Conservation (phyloP, 2,113 vertebrate species). For the Podilymbus podiceps region DNA sequence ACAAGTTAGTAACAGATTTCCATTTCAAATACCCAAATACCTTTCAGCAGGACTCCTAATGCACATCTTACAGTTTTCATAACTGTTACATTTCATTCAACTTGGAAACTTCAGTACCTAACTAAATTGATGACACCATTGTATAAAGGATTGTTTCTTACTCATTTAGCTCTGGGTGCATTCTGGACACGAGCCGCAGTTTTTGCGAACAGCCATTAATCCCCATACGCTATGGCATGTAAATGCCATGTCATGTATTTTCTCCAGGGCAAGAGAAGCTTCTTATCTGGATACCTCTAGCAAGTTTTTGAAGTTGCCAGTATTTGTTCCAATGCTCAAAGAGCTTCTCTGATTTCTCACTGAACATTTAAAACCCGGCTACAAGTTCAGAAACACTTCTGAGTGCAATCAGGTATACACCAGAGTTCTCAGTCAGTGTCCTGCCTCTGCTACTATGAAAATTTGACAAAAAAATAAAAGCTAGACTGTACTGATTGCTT, state of each 20-base stretch:
- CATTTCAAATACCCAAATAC: not conserved
- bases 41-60: not conserved
- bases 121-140: not conserved
- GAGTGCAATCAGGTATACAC: not conserved
- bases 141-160: not conserved
- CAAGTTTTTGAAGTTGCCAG: not conserved
- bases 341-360: not conserved
- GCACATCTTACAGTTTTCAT: not conserved
- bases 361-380: not conserved
- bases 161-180: not conserved
- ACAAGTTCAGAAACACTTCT: not conserved
- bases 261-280: not conserved
- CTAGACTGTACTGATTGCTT: not conserved
- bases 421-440: not conserved
- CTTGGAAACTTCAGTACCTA: not conserved
- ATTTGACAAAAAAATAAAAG: not conserved
- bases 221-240: not conserved
- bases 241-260: not conserved
- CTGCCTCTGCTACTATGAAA: not conserved
- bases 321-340: not conserved
- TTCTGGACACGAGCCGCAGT: not conserved
- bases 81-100: not conserved
- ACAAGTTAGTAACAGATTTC: not conserved
- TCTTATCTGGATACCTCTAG: not conserved
- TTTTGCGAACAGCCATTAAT: constrained; percentile 2